Evolutionary conservation across 2,113 vertebrate genomes (phyloP).

Genomic region (Mellivora capensis): DNA sequence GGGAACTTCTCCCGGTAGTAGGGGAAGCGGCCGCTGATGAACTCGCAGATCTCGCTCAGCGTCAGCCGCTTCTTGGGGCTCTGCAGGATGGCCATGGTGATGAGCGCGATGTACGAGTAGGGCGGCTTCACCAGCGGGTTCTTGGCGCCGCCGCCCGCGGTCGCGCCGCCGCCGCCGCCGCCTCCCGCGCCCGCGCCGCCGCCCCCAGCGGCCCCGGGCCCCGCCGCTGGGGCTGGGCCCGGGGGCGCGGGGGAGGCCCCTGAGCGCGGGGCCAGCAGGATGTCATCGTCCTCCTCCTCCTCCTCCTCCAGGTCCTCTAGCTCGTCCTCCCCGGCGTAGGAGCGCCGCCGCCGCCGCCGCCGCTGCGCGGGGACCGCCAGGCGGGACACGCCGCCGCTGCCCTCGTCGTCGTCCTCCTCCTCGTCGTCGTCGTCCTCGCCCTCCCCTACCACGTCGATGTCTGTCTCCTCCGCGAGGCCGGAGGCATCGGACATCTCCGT

Average conservation of each 20-base stretch:
- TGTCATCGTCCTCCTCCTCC: constrained; percentile 85
- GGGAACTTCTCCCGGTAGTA: constrained; percentile 97
- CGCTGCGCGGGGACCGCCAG: constrained; percentile 75
- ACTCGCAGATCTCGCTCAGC: constrained; percentile 97
- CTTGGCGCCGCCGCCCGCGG: constrained; percentile 86
- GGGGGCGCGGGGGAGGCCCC: constrained; percentile 83
- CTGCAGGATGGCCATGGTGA: constrained; percentile 97
- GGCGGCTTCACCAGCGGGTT: constrained; percentile 93
- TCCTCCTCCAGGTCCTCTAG: constrained; percentile 91
- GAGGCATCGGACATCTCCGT: constrained; percentile 95
- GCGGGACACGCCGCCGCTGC: constrained; percentile 83
- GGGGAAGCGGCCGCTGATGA: constrained; percentile 96
- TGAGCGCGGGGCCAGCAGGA: constrained; percentile 80
- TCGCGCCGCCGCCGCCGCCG: constrained; percentile 77
- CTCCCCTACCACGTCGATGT: constrained; percentile 95
- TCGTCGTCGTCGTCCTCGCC: constrained; percentile 89
- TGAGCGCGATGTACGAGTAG: constrained; percentile 95
- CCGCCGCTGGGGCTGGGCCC: constrained; percentile 81
- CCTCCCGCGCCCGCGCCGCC: constrained; percentile 75
- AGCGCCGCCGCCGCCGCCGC: constrained; percentile 79
- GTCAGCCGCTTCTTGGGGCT: constrained; percentile 96
- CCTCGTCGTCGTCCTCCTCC: constrained; percentile 87
- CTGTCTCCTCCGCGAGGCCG: constrained; percentile 93
- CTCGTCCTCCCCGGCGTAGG: constrained; percentile 91
- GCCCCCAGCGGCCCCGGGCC: constrained; percentile 79